These are phyloP conservation scores for Himantopus leucocephalus DNA, from an alignment of 2,113 vertebrate species.

Conservation along the genomic window DNA sequence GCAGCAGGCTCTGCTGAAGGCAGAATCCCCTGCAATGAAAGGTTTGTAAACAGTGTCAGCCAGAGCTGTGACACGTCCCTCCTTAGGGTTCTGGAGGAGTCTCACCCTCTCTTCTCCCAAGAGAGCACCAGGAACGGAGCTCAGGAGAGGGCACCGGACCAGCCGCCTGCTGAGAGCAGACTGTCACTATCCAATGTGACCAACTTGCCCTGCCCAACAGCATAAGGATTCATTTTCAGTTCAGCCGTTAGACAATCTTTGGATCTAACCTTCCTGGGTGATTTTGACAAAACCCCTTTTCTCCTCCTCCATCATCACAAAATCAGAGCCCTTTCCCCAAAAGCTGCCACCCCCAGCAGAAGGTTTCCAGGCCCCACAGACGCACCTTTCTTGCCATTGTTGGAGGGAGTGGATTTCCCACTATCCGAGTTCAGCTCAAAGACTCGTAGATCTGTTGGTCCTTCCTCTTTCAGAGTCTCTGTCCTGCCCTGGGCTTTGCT, in stretches of 20 bases:
- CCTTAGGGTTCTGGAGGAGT: background rate
- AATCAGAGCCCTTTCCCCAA: background rate
- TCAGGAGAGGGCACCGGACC: background rate
- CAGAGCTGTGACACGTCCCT: background rate
- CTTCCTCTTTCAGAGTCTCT: constrained; percentile 84
- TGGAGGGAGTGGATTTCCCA: constrained; percentile 96
- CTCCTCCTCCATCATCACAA: background rate
- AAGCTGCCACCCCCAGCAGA: background rate
- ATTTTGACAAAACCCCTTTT: background rate
- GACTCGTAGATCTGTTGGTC: constrained; percentile 87
- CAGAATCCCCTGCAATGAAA: background rate
- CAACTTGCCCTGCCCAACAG: background rate
- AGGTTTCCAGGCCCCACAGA: background rate
- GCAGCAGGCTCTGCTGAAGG: background rate
- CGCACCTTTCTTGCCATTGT: constrained; percentile 96
- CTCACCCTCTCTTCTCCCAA: background rate
- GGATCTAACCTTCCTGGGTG: background rate
- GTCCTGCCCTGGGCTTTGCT: constrained; percentile 68
- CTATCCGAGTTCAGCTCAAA: constrained; percentile 98
- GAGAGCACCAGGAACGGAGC: background rate
- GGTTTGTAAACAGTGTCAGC: background rate
- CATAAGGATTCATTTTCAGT: background rate
- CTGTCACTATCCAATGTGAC: background rate
- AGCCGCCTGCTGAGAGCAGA: background rate
- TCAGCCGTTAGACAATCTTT: background rate